Evolutionary conservation across 2,888 invertebrate genomes (phyloP).

Genomic region (Charanyca ferruginea): DNA sequence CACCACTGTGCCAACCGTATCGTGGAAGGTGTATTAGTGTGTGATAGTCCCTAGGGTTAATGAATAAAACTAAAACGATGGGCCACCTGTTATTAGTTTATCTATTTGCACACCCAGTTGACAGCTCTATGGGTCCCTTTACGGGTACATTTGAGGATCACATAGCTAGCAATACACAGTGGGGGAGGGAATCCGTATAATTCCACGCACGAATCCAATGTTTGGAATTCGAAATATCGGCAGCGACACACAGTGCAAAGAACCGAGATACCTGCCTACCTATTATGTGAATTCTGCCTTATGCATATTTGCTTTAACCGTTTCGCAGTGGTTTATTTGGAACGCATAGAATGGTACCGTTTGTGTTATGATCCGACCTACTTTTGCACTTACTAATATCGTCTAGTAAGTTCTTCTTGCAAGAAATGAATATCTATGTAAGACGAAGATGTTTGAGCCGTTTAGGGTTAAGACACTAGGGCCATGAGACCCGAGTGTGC

Average conservation of each 20-base stretch:
- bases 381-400: background rate
- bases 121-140: constrained; percentile 20
- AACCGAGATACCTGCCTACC: constrained; percentile 61
- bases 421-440: constrained; percentile 15
- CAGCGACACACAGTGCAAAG: constrained; percentile 67
- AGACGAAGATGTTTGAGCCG: too few species aligned
- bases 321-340: constrained; percentile 50
- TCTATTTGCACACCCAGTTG: constrained; percentile 6
- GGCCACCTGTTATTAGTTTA: constrained; percentile 48
- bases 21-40: too few species aligned
- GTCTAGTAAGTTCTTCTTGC: constrained; percentile 2
- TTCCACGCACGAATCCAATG: constrained; percentile 66
- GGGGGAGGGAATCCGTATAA: constrained; percentile 64
- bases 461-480: too few species aligned
- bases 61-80: constrained; percentile 23
- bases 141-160: constrained; percentile 21
- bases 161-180: constrained; percentile 37
- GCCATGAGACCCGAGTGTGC: too few species aligned
- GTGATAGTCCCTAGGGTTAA: background rate
- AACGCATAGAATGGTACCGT: constrained; percentile 34
- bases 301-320: constrained; percentile 63
- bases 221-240: constrained; percentile 73
- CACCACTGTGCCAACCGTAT: too few species aligned
- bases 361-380: constrained; percentile 29
- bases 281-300: constrained; percentile 59